A percentile compares a stretch with the other conserved stretches of the same genome.
Conservation (phyloP, 2,888 invertebrate species). For the Falcaria lacertinaria region DNA sequence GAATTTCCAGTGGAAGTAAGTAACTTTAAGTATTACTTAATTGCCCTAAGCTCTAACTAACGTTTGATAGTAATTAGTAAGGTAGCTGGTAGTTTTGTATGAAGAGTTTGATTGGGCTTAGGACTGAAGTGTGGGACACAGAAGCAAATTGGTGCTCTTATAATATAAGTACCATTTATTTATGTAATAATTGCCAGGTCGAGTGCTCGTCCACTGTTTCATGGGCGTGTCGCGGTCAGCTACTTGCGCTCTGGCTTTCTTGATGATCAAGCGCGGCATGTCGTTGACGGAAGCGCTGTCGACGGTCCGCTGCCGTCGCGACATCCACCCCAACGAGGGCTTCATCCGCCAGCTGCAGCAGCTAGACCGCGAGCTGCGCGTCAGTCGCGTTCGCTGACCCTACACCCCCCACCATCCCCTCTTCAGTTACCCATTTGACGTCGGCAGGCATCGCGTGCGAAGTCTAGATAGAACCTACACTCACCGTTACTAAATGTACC, state of each 20-base stretch:
- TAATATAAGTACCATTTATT: no score
- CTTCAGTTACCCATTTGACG: conserved; percentile 40
- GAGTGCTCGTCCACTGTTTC: conserved; percentile 88
- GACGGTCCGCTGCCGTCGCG: conserved; percentile 83
- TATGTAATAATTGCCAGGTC: conserved; percentile 76
- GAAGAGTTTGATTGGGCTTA: no score
- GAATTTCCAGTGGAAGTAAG: conserved; percentile 85
- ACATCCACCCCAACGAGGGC: conserved; percentile 89
- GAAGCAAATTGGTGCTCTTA: no score
- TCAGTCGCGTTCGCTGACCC: conserved; percentile 73
- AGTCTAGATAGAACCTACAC: conserved; percentile 58
- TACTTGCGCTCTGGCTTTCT: conserved; percentile 88
- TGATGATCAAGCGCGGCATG: conserved; percentile 89
- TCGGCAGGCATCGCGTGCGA: conserved; percentile 45
- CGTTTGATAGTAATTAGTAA: no score
- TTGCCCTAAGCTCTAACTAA: no score
- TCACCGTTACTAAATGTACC: conserved; percentile 21
- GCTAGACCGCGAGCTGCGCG: conserved; percentile 81
- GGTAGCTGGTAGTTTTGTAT: no score
- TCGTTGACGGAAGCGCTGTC: conserved; percentile 86
- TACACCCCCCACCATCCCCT: conserved; percentile 45
- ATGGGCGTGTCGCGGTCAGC: conserved; percentile 91
- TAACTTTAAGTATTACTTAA: no score
- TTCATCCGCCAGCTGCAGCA: conserved; percentile 88
- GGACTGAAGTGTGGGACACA: no score